Percentiles rank a stretch among this genome's conserved stretches.
phyloP scores from a whole-genome alignment of 2,113 vertebrate genomes.

The Oreochromis spilurus region DNA sequence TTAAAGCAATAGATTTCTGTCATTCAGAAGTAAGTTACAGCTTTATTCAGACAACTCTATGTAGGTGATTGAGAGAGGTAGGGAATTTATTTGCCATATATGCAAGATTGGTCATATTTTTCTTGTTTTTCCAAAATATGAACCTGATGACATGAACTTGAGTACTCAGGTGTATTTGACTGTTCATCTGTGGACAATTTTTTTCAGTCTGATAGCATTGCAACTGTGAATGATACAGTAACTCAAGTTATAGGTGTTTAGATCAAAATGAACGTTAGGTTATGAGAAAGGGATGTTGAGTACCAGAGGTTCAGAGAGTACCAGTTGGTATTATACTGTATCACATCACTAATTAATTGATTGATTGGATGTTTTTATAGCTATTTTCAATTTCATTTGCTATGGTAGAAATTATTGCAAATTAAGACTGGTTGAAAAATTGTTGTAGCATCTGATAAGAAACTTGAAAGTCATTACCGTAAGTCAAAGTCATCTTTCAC shows the following conservation, averaged over 20 bases:
- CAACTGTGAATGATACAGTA: not conserved
- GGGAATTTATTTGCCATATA: not conserved
- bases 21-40: not conserved
- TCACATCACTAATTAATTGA: not conserved
- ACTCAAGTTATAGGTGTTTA: not conserved
- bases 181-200: not conserved
- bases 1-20: not conserved
- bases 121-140: not conserved
- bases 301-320: not conserved
- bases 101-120: not conserved
- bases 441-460: not conserved
- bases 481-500: conserved; percentile 55
- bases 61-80: not conserved
- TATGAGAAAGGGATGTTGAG: not conserved
- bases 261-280: not conserved
- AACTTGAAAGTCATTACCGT: conserved; percentile 23
- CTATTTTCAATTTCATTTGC: not conserved
- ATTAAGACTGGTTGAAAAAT: not conserved
- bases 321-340: not conserved
- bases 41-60: not conserved
- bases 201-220: not conserved
- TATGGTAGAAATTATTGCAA: not conserved
- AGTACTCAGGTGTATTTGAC: not conserved
- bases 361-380: not conserved
- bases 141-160: not conserved